Conservation (phyloP, 2,797 vertebrate genomes). For the Enteromius radiatus region DNA sequence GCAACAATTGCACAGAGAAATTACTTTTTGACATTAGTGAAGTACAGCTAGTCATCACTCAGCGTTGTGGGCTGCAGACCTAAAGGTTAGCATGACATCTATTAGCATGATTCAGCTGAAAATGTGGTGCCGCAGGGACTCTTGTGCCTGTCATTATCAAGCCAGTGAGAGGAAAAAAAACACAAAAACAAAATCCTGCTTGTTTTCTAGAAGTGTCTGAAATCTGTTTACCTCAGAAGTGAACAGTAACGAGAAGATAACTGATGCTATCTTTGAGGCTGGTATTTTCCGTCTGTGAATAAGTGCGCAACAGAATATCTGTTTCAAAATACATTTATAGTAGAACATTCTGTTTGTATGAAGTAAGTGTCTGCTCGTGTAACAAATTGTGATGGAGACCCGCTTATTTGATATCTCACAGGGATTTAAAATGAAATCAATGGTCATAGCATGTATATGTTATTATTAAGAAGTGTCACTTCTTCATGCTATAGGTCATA, state of each 20-base stretch:
- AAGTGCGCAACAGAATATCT: slow-evolving; percentile 14
- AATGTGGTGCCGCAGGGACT: neutral
- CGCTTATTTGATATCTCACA: neutral
- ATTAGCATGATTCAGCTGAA: neutral
- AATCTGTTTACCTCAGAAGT: slow-evolving; percentile 17
- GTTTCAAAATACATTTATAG: slow-evolving; percentile 23
- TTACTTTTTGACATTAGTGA: neutral
- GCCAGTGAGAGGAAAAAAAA: neutral
- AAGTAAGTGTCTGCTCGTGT: slow-evolving; percentile 12
- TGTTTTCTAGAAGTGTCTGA: slow-evolving; percentile 2
- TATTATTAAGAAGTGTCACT: neutral
- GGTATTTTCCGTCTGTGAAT: slow-evolving; percentile 35
- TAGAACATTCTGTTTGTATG: slow-evolving; percentile 9
- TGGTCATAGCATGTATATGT: neutral
- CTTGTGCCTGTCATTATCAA: neutral
- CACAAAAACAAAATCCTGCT: slow-evolving; percentile 6
- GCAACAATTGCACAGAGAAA: neutral
- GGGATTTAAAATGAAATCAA: neutral
- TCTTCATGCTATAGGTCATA: neutral
- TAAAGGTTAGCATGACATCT: neutral
- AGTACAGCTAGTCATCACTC: neutral
- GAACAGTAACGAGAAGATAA: slow-evolving; percentile 33
- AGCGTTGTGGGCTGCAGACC: neutral
- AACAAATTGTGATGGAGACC: slow-evolving; percentile 6
- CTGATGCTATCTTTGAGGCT: slow-evolving; percentile 42